Percentiles rank a stretch among this genome's conserved stretches.
These are phyloP conservation scores for Ameiurus melas DNA, from an alignment of 2,113 vertebrate species.

Conservation along the genomic window DNA sequence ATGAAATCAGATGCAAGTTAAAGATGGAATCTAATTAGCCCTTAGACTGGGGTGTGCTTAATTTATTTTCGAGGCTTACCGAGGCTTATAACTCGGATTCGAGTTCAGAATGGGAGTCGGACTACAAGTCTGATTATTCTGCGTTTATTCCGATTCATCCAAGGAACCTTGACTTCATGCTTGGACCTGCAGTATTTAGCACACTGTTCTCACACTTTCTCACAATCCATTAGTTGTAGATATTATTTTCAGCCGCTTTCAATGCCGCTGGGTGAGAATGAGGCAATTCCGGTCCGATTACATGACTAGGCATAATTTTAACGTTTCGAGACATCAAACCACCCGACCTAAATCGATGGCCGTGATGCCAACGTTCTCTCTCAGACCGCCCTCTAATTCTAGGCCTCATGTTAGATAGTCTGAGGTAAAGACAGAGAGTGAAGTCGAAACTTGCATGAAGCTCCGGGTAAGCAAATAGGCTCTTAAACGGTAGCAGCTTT, in stretches of 20 bases:
- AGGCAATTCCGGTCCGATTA: conserved; percentile 30
- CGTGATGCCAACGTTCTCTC: not conserved
- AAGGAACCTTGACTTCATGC: not conserved
- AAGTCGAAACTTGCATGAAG: not conserved
- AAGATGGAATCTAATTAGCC: not conserved
- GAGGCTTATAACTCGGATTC: not conserved
- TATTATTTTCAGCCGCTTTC: not conserved
- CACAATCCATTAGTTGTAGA: not conserved
- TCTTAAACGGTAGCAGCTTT: not conserved
- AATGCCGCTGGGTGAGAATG: conserved; percentile 20
- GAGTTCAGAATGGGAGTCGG: not conserved
- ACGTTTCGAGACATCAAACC: not conserved
- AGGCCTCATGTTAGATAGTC: not conserved
- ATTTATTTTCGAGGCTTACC: not conserved
- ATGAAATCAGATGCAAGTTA: not conserved
- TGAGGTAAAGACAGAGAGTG: not conserved
- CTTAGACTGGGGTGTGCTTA: not conserved
- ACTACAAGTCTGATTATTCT: not conserved
- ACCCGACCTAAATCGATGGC: not conserved
- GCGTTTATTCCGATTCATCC: not conserved
- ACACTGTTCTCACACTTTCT: not conserved
- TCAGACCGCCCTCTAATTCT: conserved; percentile 6
- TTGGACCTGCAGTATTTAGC: not conserved
- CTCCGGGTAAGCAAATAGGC: not conserved
- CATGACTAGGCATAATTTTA: not conserved